phyloP scores from a whole-genome alignment of 1,140 invertebrate genomes.

The Drosophila sp. region DNA sequence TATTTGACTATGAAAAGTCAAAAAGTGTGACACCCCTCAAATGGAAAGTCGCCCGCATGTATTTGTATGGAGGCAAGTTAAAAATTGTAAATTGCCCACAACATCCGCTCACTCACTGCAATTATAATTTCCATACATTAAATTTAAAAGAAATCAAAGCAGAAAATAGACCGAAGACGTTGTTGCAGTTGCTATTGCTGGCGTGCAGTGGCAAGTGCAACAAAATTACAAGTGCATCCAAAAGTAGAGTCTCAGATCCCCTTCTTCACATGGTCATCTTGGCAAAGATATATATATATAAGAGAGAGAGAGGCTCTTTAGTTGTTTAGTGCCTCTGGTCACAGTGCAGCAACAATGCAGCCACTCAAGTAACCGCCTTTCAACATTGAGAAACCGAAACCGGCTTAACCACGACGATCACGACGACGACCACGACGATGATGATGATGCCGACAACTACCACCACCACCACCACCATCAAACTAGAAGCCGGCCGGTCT shows the following conservation, averaged over 20 bases:
- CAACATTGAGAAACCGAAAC: constrained; percentile 2
- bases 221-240: constrained; percentile 4
- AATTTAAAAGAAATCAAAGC: constrained; percentile 12
- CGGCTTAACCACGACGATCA: not conserved
- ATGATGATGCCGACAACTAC: too few species aligned
- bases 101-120: constrained; percentile 1
- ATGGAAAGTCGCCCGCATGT: constrained; percentile 8
- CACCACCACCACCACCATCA: not conserved
- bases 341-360: not conserved
- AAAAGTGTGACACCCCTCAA: not conserved
- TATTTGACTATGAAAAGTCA: not conserved
- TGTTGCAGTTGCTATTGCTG: not conserved
- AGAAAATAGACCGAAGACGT: constrained; percentile 3
- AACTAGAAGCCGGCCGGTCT: constrained; percentile 11
- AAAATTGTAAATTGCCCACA: constrained; percentile 14
- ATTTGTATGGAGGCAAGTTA: not conserved
- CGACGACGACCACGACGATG: not conserved
- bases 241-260: not conserved
- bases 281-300: not conserved
- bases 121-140: constrained; percentile 14
- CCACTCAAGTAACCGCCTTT: constrained; percentile 10
- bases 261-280: not conserved
- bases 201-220: not conserved
- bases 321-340: not conserved
- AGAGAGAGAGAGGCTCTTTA: not conserved